Conservation (phyloP, 2,888 invertebrate species). For the Pelosia muscerda region DNA sequence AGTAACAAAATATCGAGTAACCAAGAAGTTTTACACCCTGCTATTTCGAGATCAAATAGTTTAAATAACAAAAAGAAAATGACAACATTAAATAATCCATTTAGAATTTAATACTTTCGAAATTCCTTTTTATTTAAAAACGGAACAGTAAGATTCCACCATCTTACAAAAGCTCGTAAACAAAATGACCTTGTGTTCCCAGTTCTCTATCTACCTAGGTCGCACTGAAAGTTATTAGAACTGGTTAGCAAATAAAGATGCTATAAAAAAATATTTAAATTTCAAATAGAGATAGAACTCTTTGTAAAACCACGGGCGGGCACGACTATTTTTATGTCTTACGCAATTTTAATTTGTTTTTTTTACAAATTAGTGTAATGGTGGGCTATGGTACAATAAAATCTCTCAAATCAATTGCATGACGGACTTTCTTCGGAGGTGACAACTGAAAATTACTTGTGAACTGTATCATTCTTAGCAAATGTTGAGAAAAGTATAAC, state of each 20-base stretch:
- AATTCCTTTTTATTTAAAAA: conserved; percentile 4
- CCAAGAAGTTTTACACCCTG: not conserved
- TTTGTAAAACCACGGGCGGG: not conserved
- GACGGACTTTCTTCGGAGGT: too few relatives aligned
- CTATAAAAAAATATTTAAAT: not conserved
- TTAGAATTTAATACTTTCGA: not conserved
- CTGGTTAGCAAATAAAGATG: not conserved
- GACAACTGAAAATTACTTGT: too few relatives aligned
- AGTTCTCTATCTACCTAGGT: conserved; percentile 1
- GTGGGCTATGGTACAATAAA: too few relatives aligned
- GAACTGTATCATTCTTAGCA: too few relatives aligned
- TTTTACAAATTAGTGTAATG: too few relatives aligned
- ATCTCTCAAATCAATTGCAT: too few relatives aligned
- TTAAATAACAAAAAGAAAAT: not conserved
- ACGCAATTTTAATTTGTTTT: too few relatives aligned
- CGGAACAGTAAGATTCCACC: conserved; percentile 2
- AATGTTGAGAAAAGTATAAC: too few relatives aligned
- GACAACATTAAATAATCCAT: not conserved
- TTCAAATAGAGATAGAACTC: not conserved
- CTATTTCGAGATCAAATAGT: not conserved
- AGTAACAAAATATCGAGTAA: not conserved
- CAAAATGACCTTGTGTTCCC: conserved; percentile 1
- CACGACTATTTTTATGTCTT: not conserved
- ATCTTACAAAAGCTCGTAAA: conserved; percentile 1
- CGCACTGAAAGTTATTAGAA: not conserved